Percentiles rank a stretch among this genome's conserved stretches.
Evolutionary conservation across 2,888 invertebrate genomes (phyloP).

Genomic region (Agonopterix arenella): DNA sequence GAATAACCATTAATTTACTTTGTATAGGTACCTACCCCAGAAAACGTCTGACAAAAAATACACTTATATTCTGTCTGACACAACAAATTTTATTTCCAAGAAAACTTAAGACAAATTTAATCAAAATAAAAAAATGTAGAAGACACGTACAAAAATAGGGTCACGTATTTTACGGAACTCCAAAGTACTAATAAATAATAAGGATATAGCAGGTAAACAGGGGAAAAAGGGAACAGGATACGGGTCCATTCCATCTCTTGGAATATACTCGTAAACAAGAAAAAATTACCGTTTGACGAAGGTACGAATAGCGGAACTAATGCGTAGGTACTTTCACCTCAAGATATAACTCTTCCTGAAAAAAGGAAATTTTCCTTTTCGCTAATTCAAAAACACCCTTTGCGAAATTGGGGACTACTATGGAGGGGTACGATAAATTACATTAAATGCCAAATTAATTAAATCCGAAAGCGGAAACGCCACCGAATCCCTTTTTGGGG

Average conservation of each 20-base stretch:
- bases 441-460: conserved; percentile 60
- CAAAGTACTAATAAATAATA: conserved; percentile 12
- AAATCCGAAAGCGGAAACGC: conserved; percentile 39
- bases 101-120: conserved; percentile 6
- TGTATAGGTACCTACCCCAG: too few relatives aligned
- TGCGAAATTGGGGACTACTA: conserved; percentile 15
- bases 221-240: conserved; percentile 9
- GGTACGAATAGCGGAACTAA: conserved; percentile 13
- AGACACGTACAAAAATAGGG: conserved; percentile 4
- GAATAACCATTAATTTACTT: too few relatives aligned
- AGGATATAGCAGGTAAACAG: conserved; percentile 12
- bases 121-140: conserved; percentile 3
- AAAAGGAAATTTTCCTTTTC: conserved; percentile 17
- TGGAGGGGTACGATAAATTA: conserved; percentile 49
- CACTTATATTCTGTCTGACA: too few relatives aligned
- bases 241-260: conserved; percentile 4
- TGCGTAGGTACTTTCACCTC: conserved; percentile 3
- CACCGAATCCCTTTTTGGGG: conserved; percentile 30
- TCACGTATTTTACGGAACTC: conserved; percentile 9
- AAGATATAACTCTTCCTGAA: conserved; percentile 10
- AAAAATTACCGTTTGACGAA: conserved; percentile 9
- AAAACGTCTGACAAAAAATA: too few relatives aligned
- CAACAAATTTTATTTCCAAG: too few relatives aligned
- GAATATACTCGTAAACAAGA: neutral
- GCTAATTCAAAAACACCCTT: conserved; percentile 24